Conservation (phyloP, 2,797 vertebrate species). For the Falco berigora region DNA sequence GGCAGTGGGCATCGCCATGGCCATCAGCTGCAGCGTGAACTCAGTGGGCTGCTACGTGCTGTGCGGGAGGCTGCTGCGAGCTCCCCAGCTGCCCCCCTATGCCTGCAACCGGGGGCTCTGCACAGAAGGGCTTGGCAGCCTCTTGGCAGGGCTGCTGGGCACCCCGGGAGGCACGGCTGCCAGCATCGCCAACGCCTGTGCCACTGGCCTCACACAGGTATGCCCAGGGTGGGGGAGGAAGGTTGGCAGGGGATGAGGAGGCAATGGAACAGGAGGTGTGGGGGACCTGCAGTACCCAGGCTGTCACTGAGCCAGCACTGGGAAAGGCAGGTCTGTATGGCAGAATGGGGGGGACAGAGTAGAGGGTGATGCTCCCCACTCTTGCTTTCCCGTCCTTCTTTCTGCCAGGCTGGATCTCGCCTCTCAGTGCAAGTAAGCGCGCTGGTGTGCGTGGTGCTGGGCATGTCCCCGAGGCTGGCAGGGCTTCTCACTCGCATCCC, state of each 20-base stretch:
- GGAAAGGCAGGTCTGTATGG: neutral
- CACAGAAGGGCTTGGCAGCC: slow-evolving; percentile 77
- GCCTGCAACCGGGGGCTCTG: slow-evolving; percentile 79
- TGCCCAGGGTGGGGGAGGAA: neutral
- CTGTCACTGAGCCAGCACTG: neutral
- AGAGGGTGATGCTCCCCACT: neutral
- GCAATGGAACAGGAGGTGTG: neutral
- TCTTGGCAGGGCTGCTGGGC: slow-evolving; percentile 78
- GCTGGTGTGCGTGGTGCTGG: slow-evolving; percentile 69
- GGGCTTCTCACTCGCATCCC: slow-evolving; percentile 75
- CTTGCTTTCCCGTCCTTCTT: neutral
- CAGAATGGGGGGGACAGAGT: neutral
- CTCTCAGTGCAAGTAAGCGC: slow-evolving; percentile 68
- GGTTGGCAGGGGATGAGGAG: neutral
- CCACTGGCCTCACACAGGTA: slow-evolving; percentile 78
- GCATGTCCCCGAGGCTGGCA: slow-evolving; percentile 74
- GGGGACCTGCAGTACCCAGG: neutral
- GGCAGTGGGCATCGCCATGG: slow-evolving; percentile 76
- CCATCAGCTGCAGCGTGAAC: slow-evolving; percentile 74
- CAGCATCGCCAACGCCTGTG: slow-evolving; percentile 77
- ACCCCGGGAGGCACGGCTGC: slow-evolving; percentile 68
- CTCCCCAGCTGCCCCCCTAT: slow-evolving; percentile 56
- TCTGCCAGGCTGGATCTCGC: slow-evolving; percentile 72
- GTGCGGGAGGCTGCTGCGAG: slow-evolving; percentile 68
- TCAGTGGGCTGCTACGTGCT: slow-evolving; percentile 78